Conservation (phyloP, 2,797 vertebrate species). For the Netta rufina region DNA sequence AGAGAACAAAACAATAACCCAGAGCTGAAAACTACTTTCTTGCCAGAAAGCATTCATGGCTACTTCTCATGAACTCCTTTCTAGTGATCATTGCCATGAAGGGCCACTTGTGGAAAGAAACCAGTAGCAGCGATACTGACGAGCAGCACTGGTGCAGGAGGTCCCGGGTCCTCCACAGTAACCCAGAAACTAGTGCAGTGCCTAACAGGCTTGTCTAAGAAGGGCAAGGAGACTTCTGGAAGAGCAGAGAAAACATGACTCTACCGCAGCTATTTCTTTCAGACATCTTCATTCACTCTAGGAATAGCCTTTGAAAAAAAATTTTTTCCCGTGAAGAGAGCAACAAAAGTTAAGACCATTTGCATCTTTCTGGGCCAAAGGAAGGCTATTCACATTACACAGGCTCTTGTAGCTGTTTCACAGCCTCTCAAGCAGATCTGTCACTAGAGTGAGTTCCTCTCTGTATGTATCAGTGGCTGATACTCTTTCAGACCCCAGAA, state of each 20-base stretch:
- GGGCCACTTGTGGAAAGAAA: neutral
- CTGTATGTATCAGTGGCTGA: neutral
- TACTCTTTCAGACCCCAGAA: neutral
- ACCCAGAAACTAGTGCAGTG: neutral
- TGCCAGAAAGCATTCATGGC: neutral
- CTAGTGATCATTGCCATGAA: neutral
- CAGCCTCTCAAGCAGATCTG: neutral
- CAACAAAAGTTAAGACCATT: neutral
- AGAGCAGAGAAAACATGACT: neutral
- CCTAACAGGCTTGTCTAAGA: neutral
- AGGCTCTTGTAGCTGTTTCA: neutral
- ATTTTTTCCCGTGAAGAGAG: neutral
- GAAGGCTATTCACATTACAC: neutral
- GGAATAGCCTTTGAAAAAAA: fast-evolving
- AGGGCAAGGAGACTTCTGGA: neutral
- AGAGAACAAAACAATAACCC: neutral
- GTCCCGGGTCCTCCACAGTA: neutral
- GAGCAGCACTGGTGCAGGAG: neutral
- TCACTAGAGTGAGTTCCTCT: neutral
- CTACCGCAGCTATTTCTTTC: neutral
- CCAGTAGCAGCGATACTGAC: neutral
- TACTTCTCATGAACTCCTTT: neutral
- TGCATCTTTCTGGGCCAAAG: neutral
- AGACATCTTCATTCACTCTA: neutral
- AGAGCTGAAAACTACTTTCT: neutral